phyloP scores from a whole-genome alignment of 2,797 vertebrate genomes.

The Phataginus tricuspis region DNA sequence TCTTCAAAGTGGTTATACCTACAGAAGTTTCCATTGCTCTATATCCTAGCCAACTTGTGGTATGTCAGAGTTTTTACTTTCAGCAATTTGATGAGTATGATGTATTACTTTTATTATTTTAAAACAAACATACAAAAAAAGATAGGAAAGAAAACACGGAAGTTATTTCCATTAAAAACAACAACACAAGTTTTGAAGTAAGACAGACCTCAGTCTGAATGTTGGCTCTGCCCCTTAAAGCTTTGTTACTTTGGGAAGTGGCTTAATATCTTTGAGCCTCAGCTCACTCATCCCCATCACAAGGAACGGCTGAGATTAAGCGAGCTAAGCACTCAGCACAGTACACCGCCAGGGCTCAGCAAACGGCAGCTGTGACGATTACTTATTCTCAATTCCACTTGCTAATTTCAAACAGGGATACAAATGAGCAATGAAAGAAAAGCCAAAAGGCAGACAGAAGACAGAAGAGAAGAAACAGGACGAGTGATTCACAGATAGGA shows the following conservation, averaged over 20 bases:
- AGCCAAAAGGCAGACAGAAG: slow-evolving; percentile 34
- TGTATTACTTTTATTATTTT: not conserved
- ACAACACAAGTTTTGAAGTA: not conserved
- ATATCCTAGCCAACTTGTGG: not conserved
- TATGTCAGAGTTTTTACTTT: not conserved
- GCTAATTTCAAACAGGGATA: slow-evolving; percentile 43
- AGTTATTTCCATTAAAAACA: not conserved
- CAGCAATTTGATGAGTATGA: not conserved
- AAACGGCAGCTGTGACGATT: not conserved
- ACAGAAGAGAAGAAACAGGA: slow-evolving; percentile 22
- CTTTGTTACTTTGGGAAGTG: not conserved
- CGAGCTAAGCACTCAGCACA: not conserved
- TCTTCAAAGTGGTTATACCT: not conserved
- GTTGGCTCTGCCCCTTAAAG: not conserved
- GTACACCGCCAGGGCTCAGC: not conserved
- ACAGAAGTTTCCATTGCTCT: not conserved
- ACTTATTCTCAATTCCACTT: not conserved
- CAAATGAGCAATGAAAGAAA: slow-evolving; percentile 22
- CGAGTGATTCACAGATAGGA: not conserved
- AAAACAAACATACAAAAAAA: not conserved
- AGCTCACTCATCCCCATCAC: not conserved
- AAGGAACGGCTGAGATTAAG: not conserved
- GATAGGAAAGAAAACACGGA: not conserved
- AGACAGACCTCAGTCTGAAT: not conserved
- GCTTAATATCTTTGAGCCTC: not conserved